Evolutionary conservation across 2,797 vertebrate species (phyloP), one percentile per base, ranked within the genome.

Genomic region (Vireo griseus): DNA sequence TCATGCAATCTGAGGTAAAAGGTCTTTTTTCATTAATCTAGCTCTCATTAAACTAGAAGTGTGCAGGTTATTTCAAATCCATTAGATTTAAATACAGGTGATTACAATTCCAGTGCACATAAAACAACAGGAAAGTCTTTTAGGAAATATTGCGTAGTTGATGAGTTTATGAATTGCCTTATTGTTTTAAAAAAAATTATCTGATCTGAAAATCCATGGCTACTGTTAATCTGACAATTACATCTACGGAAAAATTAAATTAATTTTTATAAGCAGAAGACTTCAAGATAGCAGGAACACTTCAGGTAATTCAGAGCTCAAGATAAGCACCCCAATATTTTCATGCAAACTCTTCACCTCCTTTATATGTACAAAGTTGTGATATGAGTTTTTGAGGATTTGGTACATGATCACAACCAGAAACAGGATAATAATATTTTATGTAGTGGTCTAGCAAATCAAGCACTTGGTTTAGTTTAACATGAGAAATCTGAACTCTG

Each of bases 81-180:
- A 99, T 99, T 99, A 98, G 97, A 98, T 99, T 98, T 98, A 99
- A 99, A 99, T 98, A 98, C 98, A 99, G 98, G 98, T 98, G 98
- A 98, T 98, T 98, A 98, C 98, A 98, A 97, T 97, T 98, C 97
- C 96, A 95, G 96, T 97, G 97, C 96, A 96, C 93, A 67, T 98
- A 97, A 97, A 98, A 98, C 98, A 98, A 98, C 98, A 97, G 97
- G 98, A 98, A 98, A 98, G 98, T 98, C 98, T 97, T 97, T 98
- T 97, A 97, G 95, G 97, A 97, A 97, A 98, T 97, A 97, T 90
- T 96, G 97, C 97, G 92, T 90, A 71, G 92, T 97, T 98, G 98
- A 98, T 97, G 96, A 98, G 97, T 95, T 88, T 93, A 97, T 65
- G 90, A 94, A 92, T 93, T 97, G 95, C 95, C 96, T 97, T 97